Percentiles rank a stretch among this genome's conserved stretches.
phyloP scores from a whole-genome alignment of 2,888 invertebrate species.

The Hypena proboscidalis region DNA sequence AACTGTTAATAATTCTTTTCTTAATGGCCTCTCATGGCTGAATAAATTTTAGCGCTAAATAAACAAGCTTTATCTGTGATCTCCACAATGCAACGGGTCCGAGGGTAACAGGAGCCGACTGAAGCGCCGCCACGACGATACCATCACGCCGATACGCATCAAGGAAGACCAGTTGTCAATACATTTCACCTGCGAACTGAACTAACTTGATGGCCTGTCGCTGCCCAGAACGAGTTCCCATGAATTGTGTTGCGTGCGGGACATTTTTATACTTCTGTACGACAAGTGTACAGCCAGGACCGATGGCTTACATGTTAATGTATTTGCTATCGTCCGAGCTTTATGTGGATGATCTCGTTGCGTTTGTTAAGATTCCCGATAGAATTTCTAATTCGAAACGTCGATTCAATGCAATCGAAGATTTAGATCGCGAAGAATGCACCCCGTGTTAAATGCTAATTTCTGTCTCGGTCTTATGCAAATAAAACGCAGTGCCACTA shows the following conservation, averaged over 20 bases:
- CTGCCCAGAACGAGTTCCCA: slow-evolving; percentile 73
- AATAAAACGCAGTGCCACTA: slow-evolving; percentile 73
- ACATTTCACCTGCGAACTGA: slow-evolving; percentile 79
- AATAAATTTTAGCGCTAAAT: slow-evolving; percentile 82
- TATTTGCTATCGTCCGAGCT: slow-evolving; percentile 51
- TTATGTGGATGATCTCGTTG: slow-evolving; percentile 53
- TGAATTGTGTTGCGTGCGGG: slow-evolving; percentile 75
- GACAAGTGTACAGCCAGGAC: slow-evolving; percentile 58
- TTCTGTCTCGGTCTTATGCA: slow-evolving; percentile 71
- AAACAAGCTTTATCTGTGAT: slow-evolving; percentile 81
- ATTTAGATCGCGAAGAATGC: slow-evolving; percentile 53
- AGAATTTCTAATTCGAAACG: slow-evolving; percentile 61
- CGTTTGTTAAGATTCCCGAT: slow-evolving; percentile 48
- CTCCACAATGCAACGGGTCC: slow-evolving; percentile 77
- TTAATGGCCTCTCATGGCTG: slow-evolving; percentile 76
- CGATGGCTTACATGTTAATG: slow-evolving; percentile 71
- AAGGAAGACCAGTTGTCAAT: slow-evolving; percentile 85
- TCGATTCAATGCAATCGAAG: slow-evolving; percentile 56
- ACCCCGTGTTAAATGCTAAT: slow-evolving; percentile 76
- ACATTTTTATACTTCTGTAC: slow-evolving; percentile 79
- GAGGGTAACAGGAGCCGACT: slow-evolving; percentile 76
- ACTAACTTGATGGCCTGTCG: slow-evolving; percentile 74
- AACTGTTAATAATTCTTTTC: slow-evolving; percentile 73
- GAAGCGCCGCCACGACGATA: slow-evolving; percentile 80
- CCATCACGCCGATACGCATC: slow-evolving; percentile 83